Evolutionary conservation across 1,140 invertebrate genomes (phyloP).

Genomic region (Rhyzopertha dominica): DNA sequence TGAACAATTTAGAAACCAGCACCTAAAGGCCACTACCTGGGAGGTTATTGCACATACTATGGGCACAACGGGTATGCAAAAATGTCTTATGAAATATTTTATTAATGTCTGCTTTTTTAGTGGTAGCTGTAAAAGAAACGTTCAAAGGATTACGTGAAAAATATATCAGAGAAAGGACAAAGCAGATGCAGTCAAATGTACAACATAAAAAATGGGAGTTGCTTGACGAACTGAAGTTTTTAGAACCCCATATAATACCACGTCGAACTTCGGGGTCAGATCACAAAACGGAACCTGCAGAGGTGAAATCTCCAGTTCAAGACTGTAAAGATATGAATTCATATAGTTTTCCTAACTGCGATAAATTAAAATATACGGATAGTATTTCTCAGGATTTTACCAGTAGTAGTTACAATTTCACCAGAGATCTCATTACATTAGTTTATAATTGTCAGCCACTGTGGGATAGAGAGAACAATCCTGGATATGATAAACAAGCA

Average conservation of each 20-base stretch:
- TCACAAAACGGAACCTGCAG: background rate
- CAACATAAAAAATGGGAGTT: slow-evolving; percentile 6
- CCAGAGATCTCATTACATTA: slow-evolving; percentile 6
- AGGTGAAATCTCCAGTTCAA: background rate
- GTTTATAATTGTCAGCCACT: slow-evolving; percentile 1
- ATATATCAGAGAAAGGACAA: slow-evolving; percentile 6
- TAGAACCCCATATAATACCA: slow-evolving; percentile 7
- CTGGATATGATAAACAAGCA: slow-evolving; percentile 3
- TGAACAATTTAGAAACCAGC: slow-evolving; percentile 5
- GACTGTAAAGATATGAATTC: no score
- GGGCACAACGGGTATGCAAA: slow-evolving; percentile 3
- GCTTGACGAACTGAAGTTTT: slow-evolving; percentile 3
- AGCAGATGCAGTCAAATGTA: background rate
- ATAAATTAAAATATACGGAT: no score
- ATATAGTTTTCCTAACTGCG: no score
- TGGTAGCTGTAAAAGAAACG: background rate
- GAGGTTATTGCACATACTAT: slow-evolving; percentile 5
- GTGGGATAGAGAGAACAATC: slow-evolving; percentile 4
- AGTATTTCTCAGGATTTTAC: no score
- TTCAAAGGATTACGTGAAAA: slow-evolving; percentile 9
- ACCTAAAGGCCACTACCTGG: slow-evolving; percentile 7
- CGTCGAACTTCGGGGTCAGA: background rate
- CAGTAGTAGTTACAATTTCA: slow-evolving; percentile 3
- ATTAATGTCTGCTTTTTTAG: background rate
- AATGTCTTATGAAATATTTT: background rate